phyloP scores from a whole-genome alignment of 2,888 invertebrate genomes.

The Luffia ferchaultella region DNA sequence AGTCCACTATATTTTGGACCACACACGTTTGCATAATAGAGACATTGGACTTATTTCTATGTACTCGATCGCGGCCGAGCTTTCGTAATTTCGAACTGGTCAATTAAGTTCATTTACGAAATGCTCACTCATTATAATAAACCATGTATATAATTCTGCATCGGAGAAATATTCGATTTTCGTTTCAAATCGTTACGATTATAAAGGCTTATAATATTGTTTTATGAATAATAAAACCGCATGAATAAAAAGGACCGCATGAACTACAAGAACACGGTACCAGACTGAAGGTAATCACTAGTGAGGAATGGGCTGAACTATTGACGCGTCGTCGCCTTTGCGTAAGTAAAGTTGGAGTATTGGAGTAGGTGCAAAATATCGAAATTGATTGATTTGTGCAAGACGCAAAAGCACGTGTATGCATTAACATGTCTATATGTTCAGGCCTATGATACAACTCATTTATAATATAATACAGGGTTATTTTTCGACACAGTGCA shows the following conservation, averaged over 20 bases:
- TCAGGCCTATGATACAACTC: no score
- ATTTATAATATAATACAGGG: no score
- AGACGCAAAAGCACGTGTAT: no score
- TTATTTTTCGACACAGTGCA: no score
- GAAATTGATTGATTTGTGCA: no score
- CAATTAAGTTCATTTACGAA: neutral
- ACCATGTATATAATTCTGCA: no score
- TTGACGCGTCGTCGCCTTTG: no score
- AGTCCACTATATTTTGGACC: slow-evolving; percentile 41
- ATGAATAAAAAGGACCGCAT: neutral
- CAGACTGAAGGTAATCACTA: neutral
- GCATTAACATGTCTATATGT: no score
- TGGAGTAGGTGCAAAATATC: no score
- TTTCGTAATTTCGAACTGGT: neutral
- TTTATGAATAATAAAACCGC: neutral
- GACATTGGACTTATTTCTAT: slow-evolving; percentile 25
- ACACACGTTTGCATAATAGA: slow-evolving; percentile 54
- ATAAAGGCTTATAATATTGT: neutral
- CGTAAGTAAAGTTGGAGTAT: no score
- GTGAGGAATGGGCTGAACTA: no score
- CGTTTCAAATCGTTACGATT: neutral
- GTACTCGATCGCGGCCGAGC: neutral
- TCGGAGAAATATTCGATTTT: neutral
- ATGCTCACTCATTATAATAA: neutral
- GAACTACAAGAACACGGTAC: neutral